These are phyloP conservation scores for Galeruca laticollis DNA, from an alignment of 2,888 invertebrate genomes.

Conservation along the genomic window DNA sequence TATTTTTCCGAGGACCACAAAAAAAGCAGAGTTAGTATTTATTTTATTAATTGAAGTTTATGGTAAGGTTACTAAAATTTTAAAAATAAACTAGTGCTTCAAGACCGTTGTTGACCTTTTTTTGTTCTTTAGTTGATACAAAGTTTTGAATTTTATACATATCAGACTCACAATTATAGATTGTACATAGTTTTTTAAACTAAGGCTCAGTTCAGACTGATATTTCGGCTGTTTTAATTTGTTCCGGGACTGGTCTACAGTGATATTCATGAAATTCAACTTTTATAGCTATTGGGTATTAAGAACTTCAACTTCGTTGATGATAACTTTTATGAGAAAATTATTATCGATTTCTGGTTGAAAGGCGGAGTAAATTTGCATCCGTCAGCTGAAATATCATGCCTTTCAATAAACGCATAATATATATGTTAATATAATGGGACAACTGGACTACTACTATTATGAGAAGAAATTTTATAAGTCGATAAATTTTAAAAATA, in stretches of 20 bases:
- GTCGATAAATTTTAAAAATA: no score
- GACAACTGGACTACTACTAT: background rate
- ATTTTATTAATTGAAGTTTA: no score
- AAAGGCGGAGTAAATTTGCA: conserved; percentile 31
- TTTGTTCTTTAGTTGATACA: no score
- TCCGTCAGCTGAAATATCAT: conserved; percentile 25
- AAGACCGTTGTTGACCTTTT: no score
- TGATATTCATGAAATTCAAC: conserved; percentile 39
- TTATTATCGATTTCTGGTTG: conserved; percentile 35
- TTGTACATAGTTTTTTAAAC: background rate
- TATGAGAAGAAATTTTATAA: no score
- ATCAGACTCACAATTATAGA: no score
- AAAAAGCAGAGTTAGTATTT: no score
- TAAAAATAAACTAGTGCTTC: no score
- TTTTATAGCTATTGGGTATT: conserved; percentile 41
- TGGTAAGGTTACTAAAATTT: no score
- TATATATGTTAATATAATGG: conserved; percentile 1
- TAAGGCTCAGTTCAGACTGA: background rate
- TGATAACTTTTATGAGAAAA: conserved; percentile 42
- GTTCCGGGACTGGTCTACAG: conserved; percentile 12
- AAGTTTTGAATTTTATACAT: no score
- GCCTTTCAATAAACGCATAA: conserved; percentile 26
- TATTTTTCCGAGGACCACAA: no score
- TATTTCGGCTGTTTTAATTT: background rate
- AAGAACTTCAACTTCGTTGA: conserved; percentile 38